Evolutionary conservation across 2,797 vertebrate genomes (phyloP).

Genomic region (Platalea minor): DNA sequence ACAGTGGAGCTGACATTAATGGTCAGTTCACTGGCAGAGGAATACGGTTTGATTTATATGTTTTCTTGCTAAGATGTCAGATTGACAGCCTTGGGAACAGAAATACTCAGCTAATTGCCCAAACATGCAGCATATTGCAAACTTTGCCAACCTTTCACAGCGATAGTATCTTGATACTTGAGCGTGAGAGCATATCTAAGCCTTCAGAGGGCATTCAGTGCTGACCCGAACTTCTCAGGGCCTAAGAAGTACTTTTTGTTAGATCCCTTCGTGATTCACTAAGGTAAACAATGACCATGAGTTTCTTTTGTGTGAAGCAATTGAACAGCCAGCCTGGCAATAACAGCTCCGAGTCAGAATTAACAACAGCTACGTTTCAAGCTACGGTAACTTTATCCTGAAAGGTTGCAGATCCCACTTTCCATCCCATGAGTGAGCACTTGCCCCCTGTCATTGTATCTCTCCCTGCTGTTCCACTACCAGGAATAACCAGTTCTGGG

Average conservation of each 20-base stretch:
- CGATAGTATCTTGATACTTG: not conserved
- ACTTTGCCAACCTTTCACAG: constrained; percentile 42
- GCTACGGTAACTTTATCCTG: not conserved
- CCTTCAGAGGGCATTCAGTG: constrained; percentile 9
- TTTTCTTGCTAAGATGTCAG: constrained; percentile 30
- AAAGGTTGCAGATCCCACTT: not conserved
- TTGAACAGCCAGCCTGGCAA: constrained; percentile 18
- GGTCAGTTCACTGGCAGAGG: not conserved
- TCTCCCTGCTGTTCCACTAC: not conserved
- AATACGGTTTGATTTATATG: constrained; percentile 25
- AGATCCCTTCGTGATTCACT: constrained; percentile 24
- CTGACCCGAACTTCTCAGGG: not conserved
- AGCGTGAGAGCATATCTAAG: constrained; percentile 9
- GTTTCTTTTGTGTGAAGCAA: constrained; percentile 28
- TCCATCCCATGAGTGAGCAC: not conserved
- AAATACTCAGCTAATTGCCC: constrained; percentile 37
- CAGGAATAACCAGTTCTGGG: not conserved
- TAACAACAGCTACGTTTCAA: not conserved
- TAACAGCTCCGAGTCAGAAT: not conserved
- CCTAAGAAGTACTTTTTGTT: constrained; percentile 29
- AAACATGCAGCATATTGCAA: constrained; percentile 25
- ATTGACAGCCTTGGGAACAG: constrained; percentile 45
- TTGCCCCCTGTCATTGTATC: not conserved
- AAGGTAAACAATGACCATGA: constrained; percentile 20
- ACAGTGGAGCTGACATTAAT: not conserved